Conservation (phyloP, 2,113 vertebrate genomes). For the Daubentonia madagascariensis region DNA sequence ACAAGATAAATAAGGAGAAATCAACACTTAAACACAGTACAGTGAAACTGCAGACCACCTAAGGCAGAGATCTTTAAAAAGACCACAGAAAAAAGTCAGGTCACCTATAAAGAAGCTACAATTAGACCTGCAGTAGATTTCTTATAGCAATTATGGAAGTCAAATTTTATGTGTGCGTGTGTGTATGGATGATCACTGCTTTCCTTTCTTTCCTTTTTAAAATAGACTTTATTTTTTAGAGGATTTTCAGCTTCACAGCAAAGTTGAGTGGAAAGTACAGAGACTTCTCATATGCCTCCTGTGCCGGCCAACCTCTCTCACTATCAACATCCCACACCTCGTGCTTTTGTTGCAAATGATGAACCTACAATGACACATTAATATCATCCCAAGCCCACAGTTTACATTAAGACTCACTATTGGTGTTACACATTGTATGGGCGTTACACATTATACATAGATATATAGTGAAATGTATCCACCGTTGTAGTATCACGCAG, state of each 20-base stretch:
- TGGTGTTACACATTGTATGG: background rate
- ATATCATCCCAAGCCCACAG: background rate
- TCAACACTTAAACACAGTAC: background rate
- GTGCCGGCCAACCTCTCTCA: background rate
- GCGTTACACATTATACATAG: background rate
- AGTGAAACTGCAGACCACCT: background rate
- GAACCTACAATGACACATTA: background rate
- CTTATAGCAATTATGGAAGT: background rate
- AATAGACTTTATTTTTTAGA: background rate
- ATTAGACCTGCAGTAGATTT: background rate
- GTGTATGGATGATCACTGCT: background rate
- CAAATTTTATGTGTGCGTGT: no score
- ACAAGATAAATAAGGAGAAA: background rate
- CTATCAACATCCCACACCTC: background rate
- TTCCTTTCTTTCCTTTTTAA: background rate
- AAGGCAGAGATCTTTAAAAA: background rate
- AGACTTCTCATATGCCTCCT: background rate
- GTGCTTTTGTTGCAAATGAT: background rate
- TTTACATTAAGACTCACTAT: background rate
- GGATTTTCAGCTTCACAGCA: background rate
- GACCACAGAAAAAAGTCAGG: background rate
- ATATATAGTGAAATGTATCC: background rate
- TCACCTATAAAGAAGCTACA: background rate
- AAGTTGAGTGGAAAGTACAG: background rate
- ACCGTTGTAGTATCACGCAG: background rate